A percentile compares a stretch with the other conserved stretches of the same genome.
These are phyloP conservation scores for Eulemur coronatus DNA, from an alignment of 2,797 vertebrate genomes.

Conservation along the genomic window DNA sequence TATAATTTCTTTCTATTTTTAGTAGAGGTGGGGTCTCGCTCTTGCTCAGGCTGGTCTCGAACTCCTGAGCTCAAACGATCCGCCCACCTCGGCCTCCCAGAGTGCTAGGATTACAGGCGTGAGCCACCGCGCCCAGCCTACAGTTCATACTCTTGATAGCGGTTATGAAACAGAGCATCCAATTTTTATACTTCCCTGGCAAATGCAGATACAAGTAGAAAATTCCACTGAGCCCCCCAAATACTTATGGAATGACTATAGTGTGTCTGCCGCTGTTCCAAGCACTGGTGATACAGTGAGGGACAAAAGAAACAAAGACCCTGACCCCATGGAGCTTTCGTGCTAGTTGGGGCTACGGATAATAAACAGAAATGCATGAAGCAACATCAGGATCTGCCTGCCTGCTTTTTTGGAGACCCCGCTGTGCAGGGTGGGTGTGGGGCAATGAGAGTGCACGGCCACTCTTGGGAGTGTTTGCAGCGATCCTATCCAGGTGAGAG, in stretches of 20 bases:
- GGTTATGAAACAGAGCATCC: neutral
- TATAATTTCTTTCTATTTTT: too few relatives aligned
- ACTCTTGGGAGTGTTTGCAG: neutral
- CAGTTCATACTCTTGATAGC: too few relatives aligned
- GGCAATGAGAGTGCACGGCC: rapidly evolving
- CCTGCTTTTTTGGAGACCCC: neutral
- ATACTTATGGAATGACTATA: neutral
- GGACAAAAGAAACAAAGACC: neutral
- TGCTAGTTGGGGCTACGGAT: neutral
- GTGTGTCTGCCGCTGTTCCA: neutral
- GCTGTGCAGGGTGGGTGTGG: rapidly evolving
- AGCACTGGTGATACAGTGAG: neutral
- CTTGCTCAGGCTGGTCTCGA: too few relatives aligned
- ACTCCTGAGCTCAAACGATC: too few relatives aligned
- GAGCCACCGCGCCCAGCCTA: too few relatives aligned
- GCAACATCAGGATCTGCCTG: rapidly evolving
- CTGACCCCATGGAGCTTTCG: neutral
- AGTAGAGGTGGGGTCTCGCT: too few relatives aligned
- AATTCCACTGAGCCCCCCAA: neutral
- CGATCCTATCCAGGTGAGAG: neutral
- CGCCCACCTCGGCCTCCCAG: too few relatives aligned
- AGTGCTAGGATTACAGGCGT: too few relatives aligned
- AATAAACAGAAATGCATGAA: neutral
- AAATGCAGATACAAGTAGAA: neutral
- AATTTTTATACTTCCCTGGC: neutral